These are phyloP conservation scores for Peromyscus leucopus DNA, from an alignment of 2,113 vertebrate species.

Conservation along the genomic window DNA sequence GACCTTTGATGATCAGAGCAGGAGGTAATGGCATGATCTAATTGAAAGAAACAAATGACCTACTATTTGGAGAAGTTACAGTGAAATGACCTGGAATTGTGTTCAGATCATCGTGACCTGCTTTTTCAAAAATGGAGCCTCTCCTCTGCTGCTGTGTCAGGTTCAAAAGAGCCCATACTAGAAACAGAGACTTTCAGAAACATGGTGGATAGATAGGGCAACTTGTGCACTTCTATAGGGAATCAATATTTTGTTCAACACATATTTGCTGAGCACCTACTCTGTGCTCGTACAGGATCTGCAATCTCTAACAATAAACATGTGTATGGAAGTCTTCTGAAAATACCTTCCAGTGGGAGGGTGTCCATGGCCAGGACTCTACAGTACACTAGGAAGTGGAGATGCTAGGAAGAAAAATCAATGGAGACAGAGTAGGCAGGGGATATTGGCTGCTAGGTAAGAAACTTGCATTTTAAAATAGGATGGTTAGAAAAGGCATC, in stretches of 20 bases:
- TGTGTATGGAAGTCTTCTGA: neutral
- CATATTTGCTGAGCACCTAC: neutral
- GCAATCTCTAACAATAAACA: neutral
- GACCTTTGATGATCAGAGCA: neutral
- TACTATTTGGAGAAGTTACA: slow-evolving; percentile 54
- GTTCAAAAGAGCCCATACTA: neutral
- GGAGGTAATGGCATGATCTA: slow-evolving; percentile 44
- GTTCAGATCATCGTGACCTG: neutral
- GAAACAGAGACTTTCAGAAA: neutral
- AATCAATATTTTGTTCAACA: neutral
- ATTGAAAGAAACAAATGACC: slow-evolving; percentile 60
- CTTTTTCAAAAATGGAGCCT: neutral
- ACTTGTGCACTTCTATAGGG: neutral
- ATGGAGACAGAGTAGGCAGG: neutral
- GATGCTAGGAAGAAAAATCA: neutral
- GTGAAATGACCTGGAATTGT: slow-evolving; percentile 61
- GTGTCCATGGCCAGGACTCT: neutral
- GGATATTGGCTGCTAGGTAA: neutral
- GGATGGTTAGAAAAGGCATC: neutral
- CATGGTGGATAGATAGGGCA: neutral
- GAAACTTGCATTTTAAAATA: slow-evolving; percentile 31
- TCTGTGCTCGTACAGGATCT: neutral
- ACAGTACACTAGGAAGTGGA: neutral
- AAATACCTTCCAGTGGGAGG: neutral
- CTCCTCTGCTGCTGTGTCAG: neutral